Evolutionary conservation across 2,797 vertebrate genomes (phyloP), one percentile per base, ranked within the genome.

Genomic region (Alfaro cultratus): DNA sequence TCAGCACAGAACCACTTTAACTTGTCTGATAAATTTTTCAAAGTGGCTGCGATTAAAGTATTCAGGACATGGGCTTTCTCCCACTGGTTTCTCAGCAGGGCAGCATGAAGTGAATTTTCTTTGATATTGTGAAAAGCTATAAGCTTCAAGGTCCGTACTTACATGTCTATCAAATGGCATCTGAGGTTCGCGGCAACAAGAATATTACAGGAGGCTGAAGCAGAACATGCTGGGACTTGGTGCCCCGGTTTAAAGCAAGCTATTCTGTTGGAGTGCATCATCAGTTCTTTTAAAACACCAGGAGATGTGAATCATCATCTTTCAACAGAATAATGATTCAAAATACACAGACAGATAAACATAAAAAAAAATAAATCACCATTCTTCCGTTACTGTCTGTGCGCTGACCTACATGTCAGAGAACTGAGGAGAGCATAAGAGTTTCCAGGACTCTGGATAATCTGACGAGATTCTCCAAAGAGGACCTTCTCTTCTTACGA

Each of bases 1-100:
- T 79, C 64, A 55, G 18, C 45, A 55, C 31, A 87, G 83, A 73
- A 80, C 55, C 60, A 79, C 68, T n/a, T 81, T 89, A 39, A 73
- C 68, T 84, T 85, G 80, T 84, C 83, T 77, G 74, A 88, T 75
- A 76, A 45, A 43, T 78, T 80, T 82, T 90, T 90, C 77, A 83
- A 74, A 74, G 68, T 36, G 47, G 73, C 75, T 81, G 73, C 81
- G 78, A 80, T 84, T 75, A 78, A 85, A 84, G 81, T 47, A 81
- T 86, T 80, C 39, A 73, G 68, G 73, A 64, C 23, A 7, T 31
- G 4, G 64, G 26, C 26, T 45, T 53, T 49, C 34, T 75, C 47
- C 34, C 29, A 47, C 31, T 23, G 11, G 57, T 74, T 82, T 78
- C 78, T 88, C 82, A 85, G 81, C 86, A 16, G 77, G 77, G 23